A percentile compares a stretch with the other conserved stretches of the same genome.
Conservation (phyloP, 2,113 vertebrate genomes). For the Onychostoma macrolepis region DNA sequence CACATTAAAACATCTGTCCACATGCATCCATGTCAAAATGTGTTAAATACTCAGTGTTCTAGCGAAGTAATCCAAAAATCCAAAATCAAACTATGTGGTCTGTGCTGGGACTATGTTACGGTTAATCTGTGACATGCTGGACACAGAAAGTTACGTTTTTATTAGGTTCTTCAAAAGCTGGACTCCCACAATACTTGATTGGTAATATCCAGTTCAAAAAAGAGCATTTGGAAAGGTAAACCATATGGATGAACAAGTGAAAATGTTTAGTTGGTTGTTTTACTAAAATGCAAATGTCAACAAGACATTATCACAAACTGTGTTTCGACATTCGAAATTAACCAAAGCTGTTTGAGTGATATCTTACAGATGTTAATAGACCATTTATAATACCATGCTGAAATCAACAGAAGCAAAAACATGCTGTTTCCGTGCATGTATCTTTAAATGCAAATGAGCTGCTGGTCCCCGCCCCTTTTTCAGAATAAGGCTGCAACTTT, state of each 20-base stretch:
- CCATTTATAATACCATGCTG: background rate
- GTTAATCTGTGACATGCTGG: constrained; percentile 32
- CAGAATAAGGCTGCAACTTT: background rate
- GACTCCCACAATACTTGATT: background rate
- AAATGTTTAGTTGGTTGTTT: background rate
- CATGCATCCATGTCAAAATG: constrained; percentile 53
- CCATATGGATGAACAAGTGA: background rate
- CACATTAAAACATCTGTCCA: constrained; percentile 65
- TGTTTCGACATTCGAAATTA: background rate
- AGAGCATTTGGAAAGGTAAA: constrained; percentile 36
- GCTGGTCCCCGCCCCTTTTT: background rate
- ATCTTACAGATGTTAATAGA: background rate
- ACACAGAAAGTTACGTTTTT: background rate
- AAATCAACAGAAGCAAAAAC: background rate
- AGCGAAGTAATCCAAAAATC: background rate
- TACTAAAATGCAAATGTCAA: background rate
- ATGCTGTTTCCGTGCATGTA: background rate
- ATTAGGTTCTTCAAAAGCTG: constrained; percentile 19
- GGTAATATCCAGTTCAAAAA: background rate
- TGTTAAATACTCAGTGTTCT: constrained; percentile 35
- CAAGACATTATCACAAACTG: background rate
- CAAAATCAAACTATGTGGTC: background rate
- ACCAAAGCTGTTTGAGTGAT: background rate
- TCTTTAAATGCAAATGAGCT: background rate
- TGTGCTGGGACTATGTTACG: constrained; percentile 37